Base-by-base conservation (phyloP, 2,888 invertebrate species). In the Netelia melanura region DNA sequence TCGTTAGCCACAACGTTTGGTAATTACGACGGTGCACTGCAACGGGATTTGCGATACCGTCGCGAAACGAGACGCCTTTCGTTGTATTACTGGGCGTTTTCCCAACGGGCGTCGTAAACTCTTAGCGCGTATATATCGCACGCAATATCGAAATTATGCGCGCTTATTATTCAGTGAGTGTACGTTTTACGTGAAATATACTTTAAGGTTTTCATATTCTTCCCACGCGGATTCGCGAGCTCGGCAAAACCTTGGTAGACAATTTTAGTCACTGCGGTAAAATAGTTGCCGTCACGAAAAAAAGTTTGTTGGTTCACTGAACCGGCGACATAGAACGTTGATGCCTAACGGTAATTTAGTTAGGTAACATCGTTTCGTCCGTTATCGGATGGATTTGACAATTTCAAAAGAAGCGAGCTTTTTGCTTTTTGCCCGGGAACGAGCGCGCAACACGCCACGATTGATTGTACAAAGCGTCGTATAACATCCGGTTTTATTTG, bases 391-490 rank as follows among this genome's bases (percentile, higher is more conserved):
- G 38, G 52, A 52, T 64, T 75, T 64, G 17, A 75, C 48, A 54
- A 65, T 64, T 38, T 52, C 62, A 75, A 74, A 62, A 61, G 74
- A 62, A 62, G 52, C 38, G 54, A 23, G n/a, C 43, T 23, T 21
- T 21, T 48, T 11, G 23, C n/a, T 52, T 52, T 25, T 9, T 38
- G 3, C n/a, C 17, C 38, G 5, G 9, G 21, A 58, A 17, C 17
- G 9, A n/a, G n/a, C 38, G 25, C 1, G 25, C n/a, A 62, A 61
- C 5, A 8, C 10, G 61, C 48, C 74, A 62, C 61, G 17, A 30
- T n/a, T 62, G n/a, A 44, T 48, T 43, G 14, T 38, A 9, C 14
- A 74, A 6, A 2, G 9, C 44, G 14, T 6, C 3, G 61, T 62
- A n/a, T 48, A 14, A 48, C 0, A 14, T 14, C 9, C 48, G 14